Conservation (phyloP, 2,797 vertebrate genomes). For the Diplodus sargus region DNA sequence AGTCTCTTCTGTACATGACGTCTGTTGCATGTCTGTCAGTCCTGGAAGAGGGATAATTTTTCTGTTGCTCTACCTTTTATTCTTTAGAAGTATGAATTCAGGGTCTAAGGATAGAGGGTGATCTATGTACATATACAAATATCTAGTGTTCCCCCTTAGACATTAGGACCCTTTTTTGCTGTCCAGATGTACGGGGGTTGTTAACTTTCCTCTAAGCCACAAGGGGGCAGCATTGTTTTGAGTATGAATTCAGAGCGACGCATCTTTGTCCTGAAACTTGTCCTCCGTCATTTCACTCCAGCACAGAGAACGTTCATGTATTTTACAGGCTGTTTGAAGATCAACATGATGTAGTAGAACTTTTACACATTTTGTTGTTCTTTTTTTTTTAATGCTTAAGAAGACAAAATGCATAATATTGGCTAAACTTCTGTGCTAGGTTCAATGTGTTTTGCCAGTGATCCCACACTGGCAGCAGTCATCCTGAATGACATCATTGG, state of each 20-base stretch:
- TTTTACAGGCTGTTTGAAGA: neutral
- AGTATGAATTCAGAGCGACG: neutral
- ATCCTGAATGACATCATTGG: neutral
- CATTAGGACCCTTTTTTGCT: neutral
- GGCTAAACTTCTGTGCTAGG: neutral
- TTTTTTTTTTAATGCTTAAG: neutral
- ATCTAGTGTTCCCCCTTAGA: too few relatives aligned
- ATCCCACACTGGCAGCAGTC: neutral
- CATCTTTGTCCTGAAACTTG: neutral
- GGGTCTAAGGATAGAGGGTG: neutral
- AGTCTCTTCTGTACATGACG: neutral
- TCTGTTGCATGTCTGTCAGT: neutral
- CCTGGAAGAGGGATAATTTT: neutral
- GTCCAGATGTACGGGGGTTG: rapidly evolving
- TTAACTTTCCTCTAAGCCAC: slow-evolving; percentile 41
- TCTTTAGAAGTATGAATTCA: too few relatives aligned
- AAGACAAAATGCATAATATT: neutral
- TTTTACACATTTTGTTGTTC: neutral
- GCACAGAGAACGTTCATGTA: neutral
- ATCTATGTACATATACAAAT: too few relatives aligned
- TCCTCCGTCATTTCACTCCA: neutral
- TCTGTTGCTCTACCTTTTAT: neutral
- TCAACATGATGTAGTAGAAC: neutral
- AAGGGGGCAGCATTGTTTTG: slow-evolving; percentile 72
- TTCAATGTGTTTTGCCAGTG: neutral